A percentile compares a stretch with the other conserved stretches of the same genome.
phyloP scores from a whole-genome alignment of 2,797 vertebrate species.

The Brachyalestes nurse region DNA sequence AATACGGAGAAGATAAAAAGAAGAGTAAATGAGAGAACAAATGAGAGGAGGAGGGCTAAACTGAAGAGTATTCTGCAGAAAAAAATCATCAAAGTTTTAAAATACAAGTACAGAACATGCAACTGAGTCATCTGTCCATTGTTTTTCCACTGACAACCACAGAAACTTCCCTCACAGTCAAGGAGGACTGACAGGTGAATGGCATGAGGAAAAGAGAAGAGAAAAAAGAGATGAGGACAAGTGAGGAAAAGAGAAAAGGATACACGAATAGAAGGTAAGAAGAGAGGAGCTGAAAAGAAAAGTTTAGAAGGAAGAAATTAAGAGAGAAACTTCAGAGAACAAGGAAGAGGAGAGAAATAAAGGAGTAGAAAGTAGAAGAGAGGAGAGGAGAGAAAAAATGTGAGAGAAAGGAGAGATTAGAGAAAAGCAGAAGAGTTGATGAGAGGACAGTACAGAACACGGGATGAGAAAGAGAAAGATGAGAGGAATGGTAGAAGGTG shows the following conservation, averaged over 20 bases:
- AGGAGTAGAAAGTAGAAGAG: constrained; percentile 5
- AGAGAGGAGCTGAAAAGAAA: background rate
- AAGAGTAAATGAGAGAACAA: constrained; percentile 45
- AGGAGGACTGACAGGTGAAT: no score
- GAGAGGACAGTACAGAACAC: no score
- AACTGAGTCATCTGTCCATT: no score
- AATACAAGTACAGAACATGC: background rate
- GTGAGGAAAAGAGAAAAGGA: background rate
- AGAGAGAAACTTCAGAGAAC: background rate
- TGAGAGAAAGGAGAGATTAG: background rate
- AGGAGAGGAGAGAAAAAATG: background rate
- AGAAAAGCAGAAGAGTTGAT: background rate
- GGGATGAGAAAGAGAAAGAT: background rate
- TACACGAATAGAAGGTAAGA: background rate
- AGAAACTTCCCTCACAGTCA: no score
- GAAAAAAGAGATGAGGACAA: background rate
- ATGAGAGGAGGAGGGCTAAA: constrained; percentile 60
- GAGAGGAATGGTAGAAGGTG: constrained; percentile 57
- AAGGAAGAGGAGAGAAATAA: background rate
- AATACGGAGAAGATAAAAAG: background rate
- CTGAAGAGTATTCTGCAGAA: background rate
- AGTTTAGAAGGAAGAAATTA: no score
- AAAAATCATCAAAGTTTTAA: no score
- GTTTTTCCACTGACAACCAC: no score
- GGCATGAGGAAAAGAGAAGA: background rate